Percentiles rank a stretch among this genome's conserved stretches.
Conservation (phyloP, 2,113 vertebrate species). For the Forbesichthys papilliferus region DNA sequence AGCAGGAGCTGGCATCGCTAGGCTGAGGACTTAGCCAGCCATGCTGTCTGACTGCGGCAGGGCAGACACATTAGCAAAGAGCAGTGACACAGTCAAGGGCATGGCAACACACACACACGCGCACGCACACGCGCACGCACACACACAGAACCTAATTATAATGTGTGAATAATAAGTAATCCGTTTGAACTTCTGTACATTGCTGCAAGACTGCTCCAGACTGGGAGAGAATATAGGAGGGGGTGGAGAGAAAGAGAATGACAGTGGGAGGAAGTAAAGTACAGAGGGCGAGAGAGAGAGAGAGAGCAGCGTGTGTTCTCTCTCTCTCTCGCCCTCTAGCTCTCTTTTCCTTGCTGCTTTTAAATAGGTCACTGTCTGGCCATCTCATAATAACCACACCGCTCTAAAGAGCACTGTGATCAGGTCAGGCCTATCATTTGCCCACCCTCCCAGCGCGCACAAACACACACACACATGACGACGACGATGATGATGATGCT, state of each 20-base stretch:
- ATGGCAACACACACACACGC: background rate
- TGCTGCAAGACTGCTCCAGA: too few species aligned
- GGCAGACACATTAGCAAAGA: slow-evolving; percentile 57
- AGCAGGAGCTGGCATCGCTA: slow-evolving; percentile 71
- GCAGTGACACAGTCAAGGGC: slow-evolving; percentile 40
- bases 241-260: background rate
- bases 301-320: background rate
- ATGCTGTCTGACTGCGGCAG: slow-evolving; percentile 55
- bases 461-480: slow-evolving; percentile 10
- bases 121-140: too few species aligned
- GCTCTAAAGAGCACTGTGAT: slow-evolving; percentile 44
- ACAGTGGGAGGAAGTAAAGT: slow-evolving; percentile 2
- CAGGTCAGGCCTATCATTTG: slow-evolving; percentile 35
- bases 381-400: slow-evolving; percentile 71
- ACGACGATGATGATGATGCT: slow-evolving; percentile 15
- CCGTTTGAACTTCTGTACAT: too few species aligned
- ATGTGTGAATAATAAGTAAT: too few species aligned
- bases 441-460: slow-evolving; percentile 37
- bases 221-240: background rate
- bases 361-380: slow-evolving; percentile 75
- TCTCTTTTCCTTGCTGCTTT: slow-evolving; percentile 51
- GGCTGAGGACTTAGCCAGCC: slow-evolving; percentile 70
- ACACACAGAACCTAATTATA: too few species aligned
- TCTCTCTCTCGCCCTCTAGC: slow-evolving; percentile 33
- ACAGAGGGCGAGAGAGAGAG: background rate